Conservation (phyloP, 2,888 invertebrate genomes). For the Cheilosia vulpina region DNA sequence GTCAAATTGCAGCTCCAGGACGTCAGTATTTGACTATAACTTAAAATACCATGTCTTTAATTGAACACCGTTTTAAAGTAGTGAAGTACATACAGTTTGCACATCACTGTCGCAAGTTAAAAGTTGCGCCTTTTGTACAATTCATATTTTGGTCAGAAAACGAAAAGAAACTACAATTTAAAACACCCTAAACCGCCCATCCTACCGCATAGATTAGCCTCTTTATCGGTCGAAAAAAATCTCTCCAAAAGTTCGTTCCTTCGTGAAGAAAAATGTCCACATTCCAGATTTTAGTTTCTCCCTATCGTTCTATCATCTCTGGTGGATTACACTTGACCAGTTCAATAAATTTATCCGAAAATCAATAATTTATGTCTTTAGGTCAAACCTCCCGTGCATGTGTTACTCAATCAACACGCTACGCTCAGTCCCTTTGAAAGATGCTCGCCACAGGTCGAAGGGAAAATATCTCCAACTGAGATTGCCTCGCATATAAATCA, state of each 20-base stretch:
- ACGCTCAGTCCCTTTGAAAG: slow-evolving; percentile 17
- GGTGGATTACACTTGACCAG: slow-evolving; percentile 58
- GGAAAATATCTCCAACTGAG: slow-evolving; percentile 67
- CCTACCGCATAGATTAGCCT: too few species aligned
- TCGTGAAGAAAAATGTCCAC: not conserved
- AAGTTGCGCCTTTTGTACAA: too few species aligned
- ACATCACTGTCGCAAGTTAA: too few species aligned
- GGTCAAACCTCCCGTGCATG: slow-evolving; percentile 73
- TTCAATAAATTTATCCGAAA: slow-evolving; percentile 66
- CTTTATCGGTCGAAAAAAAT: too few species aligned
- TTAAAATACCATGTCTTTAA: too few species aligned
- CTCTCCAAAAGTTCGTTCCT: not conserved
- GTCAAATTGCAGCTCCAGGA: too few species aligned
- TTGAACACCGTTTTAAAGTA: too few species aligned
- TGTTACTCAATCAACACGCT: slow-evolving; percentile 73
- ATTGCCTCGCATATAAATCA: slow-evolving; percentile 67
- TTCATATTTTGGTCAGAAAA: too few species aligned
- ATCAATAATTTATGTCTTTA: slow-evolving; percentile 74
- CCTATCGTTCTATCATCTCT: slow-evolving; percentile 2
- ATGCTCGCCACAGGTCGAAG: slow-evolving; percentile 26
- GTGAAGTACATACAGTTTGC: too few species aligned
- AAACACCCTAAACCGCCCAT: too few species aligned
- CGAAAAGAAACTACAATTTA: too few species aligned
- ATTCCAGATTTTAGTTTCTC: not conserved
- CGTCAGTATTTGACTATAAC: too few species aligned